Percentiles rank a stretch among this genome's conserved stretches.
These are phyloP conservation scores for Pelecanus crispus DNA, from an alignment of 2,113 vertebrate genomes.

Conservation along the genomic window DNA sequence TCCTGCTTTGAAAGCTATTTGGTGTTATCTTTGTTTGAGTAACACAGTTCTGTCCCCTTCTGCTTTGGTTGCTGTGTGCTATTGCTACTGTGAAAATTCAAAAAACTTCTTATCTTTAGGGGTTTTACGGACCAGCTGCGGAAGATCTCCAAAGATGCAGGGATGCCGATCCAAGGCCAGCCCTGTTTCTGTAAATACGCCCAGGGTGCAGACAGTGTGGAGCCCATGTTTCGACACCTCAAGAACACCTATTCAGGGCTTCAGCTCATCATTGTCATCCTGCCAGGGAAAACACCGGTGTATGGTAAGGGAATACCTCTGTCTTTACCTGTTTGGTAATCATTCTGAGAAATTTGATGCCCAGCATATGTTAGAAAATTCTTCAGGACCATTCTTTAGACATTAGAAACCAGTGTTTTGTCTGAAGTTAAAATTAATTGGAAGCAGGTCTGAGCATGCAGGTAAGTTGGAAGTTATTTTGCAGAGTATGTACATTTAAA, in stretches of 20 bases:
- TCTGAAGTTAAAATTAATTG: not conserved
- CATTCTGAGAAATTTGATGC: not conserved
- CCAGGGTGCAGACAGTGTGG: conserved; percentile 95
- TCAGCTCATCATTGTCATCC: conserved; percentile 97
- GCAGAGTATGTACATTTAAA: not conserved
- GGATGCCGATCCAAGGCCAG: conserved; percentile 97
- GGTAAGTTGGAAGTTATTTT: not conserved
- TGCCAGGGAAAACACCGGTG: conserved; percentile 94
- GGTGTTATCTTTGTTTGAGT: not conserved
- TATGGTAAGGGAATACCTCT: conserved; percentile 77
- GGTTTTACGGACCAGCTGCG: conserved; percentile 96
- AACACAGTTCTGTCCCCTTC: not conserved
- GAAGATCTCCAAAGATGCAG: conserved; percentile 96
- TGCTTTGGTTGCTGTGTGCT: not conserved
- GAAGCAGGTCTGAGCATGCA: not conserved
- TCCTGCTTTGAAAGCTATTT: not conserved
- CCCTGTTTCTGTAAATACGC: conserved; percentile 99
- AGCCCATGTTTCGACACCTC: conserved; percentile 98
- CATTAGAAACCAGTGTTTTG: not conserved
- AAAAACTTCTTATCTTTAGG: conserved; percentile 60
- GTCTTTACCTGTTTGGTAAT: not conserved
- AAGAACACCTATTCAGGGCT: conserved; percentile 98
- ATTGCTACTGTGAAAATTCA: not conserved
- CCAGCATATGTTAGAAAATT: not conserved
- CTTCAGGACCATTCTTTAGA: not conserved